Evolutionary conservation across 1,140 invertebrate species (phyloP).

Genomic region (Zaprionus vittiger): DNA sequence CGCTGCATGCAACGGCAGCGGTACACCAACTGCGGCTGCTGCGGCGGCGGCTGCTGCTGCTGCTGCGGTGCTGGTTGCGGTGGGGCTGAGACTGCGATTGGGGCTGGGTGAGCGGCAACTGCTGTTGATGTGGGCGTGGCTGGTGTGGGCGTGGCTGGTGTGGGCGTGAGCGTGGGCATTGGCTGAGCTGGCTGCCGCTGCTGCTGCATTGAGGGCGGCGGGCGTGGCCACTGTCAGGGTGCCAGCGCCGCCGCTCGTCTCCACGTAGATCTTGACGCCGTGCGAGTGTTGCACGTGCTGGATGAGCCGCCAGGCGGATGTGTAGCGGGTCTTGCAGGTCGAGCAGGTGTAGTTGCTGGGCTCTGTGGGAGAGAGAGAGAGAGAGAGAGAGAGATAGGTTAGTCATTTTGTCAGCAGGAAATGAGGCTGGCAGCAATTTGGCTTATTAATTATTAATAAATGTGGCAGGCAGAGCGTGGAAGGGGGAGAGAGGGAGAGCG

Average conservation of each 20-base stretch:
- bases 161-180: background rate
- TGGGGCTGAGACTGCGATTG: slow-evolving; percentile 37
- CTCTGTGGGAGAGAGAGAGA: slow-evolving; percentile 87
- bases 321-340: slow-evolving; percentile 95
- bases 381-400: slow-evolving; percentile 71
- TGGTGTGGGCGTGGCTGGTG: slow-evolving; percentile 8
- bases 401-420: slow-evolving; percentile 40
- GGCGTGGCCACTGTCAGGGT: slow-evolving; percentile 72
- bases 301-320: slow-evolving; percentile 96
- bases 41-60: slow-evolving; percentile 18
- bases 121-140: slow-evolving; percentile 3
- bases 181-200: slow-evolving; percentile 30
- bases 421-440: slow-evolving; percentile 61
- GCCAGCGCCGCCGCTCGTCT: slow-evolving; percentile 76
- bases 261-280: slow-evolving; percentile 96
- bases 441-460: slow-evolving; percentile 74
- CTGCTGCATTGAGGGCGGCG: slow-evolving; percentile 64
- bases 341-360: slow-evolving; percentile 97
- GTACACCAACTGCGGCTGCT: slow-evolving; percentile 27
- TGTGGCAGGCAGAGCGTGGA: background rate
- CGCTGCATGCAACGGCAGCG: slow-evolving; percentile 35
- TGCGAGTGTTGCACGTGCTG: slow-evolving; percentile 97
- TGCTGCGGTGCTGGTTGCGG: slow-evolving; percentile 4
- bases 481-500: background rate
- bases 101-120: slow-evolving; percentile 22